A percentile compares a stretch with the other conserved stretches of the same genome.
Evolutionary conservation across 2,888 invertebrate species (phyloP).

Genomic region (Amiota mariae): DNA sequence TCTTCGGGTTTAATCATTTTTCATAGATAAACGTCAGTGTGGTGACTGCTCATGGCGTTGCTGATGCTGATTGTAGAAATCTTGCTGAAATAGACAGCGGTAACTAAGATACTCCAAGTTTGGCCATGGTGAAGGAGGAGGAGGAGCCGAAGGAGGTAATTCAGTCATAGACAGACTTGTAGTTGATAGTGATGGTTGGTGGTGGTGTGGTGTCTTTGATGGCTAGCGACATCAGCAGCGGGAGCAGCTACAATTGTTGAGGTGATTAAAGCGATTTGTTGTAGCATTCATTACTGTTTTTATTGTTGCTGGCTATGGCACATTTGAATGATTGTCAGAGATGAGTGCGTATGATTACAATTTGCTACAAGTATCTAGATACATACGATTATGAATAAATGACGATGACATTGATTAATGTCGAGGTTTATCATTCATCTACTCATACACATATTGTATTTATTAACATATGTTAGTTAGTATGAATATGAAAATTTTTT

Average conservation of each 20-base stretch:
- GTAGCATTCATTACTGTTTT: background rate
- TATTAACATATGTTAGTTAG: too few relatives aligned
- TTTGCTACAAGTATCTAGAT: conserved; percentile 39
- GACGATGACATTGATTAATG: conserved; percentile 21
- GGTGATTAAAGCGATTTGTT: conserved; percentile 24
- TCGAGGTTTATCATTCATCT: background rate
- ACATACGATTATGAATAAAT: background rate
- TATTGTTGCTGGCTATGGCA: conserved; percentile 7
- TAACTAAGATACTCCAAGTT: background rate
- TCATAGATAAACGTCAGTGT: conserved; percentile 25
- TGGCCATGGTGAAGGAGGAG: conserved; percentile 29
- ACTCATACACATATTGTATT: too few relatives aligned
- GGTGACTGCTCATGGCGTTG: conserved; percentile 6
- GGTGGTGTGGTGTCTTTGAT: too few relatives aligned
- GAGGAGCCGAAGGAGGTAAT: too few relatives aligned
- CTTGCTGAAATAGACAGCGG: background rate
- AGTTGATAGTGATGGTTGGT: too few relatives aligned
- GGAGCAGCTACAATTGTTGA: background rate
- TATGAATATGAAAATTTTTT: too few relatives aligned
- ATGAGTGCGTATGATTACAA: conserved; percentile 52
- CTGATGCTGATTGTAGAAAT: conserved; percentile 3
- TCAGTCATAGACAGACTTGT: too few relatives aligned
- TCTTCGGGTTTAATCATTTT: conserved; percentile 9
- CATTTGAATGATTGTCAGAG: conserved; percentile 22
- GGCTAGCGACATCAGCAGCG: conserved; percentile 13